phyloP scores from a whole-genome alignment of 2,888 invertebrate genomes.

The Pyrocoelia pectoralis region DNA sequence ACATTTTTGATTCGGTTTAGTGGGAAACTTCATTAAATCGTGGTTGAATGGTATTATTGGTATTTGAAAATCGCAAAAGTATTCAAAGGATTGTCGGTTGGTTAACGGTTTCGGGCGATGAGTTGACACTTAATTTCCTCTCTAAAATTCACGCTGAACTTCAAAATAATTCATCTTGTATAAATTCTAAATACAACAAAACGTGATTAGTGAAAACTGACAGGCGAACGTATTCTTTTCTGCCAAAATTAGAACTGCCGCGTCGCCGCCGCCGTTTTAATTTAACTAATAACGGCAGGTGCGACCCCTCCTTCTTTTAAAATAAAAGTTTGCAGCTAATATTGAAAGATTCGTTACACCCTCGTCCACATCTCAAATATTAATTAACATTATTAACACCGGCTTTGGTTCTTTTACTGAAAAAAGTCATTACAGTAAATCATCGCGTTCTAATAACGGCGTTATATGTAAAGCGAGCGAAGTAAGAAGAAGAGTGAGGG shows the following conservation, averaged over 20 bases:
- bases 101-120: slow-evolving; percentile 30
- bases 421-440: slow-evolving; percentile 69
- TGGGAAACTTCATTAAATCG: slow-evolving; percentile 2
- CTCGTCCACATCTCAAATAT: slow-evolving; percentile 65
- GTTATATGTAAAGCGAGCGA: slow-evolving; percentile 60
- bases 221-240: slow-evolving; percentile 20
- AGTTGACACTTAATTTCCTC: slow-evolving; percentile 47
- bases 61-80: slow-evolving; percentile 30
- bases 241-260: slow-evolving; percentile 28
- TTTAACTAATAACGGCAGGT: slow-evolving; percentile 38
- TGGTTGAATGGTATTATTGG: slow-evolving; percentile 8
- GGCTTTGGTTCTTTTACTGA: slow-evolving; percentile 60
- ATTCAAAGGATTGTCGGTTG: slow-evolving; percentile 35
- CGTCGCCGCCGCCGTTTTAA: slow-evolving; percentile 25
- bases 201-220: slow-evolving; percentile 13
- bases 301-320: slow-evolving; percentile 30
- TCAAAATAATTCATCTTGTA: slow-evolving; percentile 36
- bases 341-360: slow-evolving; percentile 46
- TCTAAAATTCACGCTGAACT: slow-evolving; percentile 37
- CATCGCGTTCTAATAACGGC: slow-evolving; percentile 67
- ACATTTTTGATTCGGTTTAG: background rate
- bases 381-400: slow-evolving; percentile 70
- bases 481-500: slow-evolving; percentile 60
- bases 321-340: slow-evolving; percentile 36
- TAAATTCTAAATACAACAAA: slow-evolving; percentile 22